A percentile compares a stretch with the other conserved stretches of the same genome.
Evolutionary conservation across 2,797 vertebrate species (phyloP).

Genomic region (Rhabdophis nuchalis): DNA sequence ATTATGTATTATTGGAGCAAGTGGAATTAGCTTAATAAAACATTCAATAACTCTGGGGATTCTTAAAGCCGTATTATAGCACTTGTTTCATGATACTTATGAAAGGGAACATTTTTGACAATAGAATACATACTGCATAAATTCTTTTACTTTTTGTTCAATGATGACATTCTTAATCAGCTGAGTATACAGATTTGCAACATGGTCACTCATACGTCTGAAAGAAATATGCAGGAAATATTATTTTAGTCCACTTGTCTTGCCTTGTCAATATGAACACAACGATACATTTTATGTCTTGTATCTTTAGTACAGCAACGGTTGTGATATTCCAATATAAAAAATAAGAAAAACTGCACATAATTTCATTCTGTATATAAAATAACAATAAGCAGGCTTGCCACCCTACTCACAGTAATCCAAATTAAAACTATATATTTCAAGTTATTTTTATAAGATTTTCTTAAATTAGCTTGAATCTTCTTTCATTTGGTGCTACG

Average conservation of each 20-base stretch:
- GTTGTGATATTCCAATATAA: background rate
- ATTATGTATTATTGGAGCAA: background rate
- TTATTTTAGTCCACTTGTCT: constrained; percentile 21
- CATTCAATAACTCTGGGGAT: background rate
- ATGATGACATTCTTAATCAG: constrained; percentile 72
- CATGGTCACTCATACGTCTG: constrained; percentile 87
- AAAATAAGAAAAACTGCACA: background rate
- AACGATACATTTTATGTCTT: background rate
- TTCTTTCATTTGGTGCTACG: background rate
- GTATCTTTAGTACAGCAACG: constrained; percentile 15
- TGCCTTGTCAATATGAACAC: background rate
- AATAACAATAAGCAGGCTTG: background rate
- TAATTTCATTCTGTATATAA: background rate
- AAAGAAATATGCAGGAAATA: constrained; percentile 50
- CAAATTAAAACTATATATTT: background rate
- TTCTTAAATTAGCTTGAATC: background rate
- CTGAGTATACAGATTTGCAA: constrained; percentile 86
- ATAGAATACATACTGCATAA: constrained; percentile 78
- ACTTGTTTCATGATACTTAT: background rate
- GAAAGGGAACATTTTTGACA: constrained; percentile 19
- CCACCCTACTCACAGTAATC: background rate
- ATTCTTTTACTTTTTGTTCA: constrained; percentile 72
- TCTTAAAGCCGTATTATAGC: background rate
- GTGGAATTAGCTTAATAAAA: background rate
- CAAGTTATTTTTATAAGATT: background rate